These are phyloP conservation scores for Melanaphis sacchari DNA, from an alignment of 1,140 invertebrate genomes.

Conservation along the genomic window DNA sequence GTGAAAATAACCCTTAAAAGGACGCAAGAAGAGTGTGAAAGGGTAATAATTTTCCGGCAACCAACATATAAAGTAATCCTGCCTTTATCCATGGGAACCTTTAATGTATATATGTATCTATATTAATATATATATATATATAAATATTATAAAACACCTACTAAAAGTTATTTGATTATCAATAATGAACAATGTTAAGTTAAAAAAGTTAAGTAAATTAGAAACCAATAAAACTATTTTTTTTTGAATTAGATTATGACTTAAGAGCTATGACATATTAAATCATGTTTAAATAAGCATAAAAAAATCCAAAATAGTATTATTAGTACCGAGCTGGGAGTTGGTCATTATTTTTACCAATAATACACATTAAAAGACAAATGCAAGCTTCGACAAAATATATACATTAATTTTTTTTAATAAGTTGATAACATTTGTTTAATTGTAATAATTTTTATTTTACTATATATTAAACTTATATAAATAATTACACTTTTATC, in stretches of 20 bases:
- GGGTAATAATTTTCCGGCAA: slow-evolving; percentile 36
- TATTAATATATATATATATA: not conserved
- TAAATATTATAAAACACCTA: not conserved
- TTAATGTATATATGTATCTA: not conserved
- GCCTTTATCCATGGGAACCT: slow-evolving; percentile 2
- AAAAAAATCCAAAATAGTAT: not conserved
- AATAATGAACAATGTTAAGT: not conserved
- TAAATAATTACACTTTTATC: too few species aligned
- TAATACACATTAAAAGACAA: not conserved
- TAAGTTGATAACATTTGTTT: not conserved
- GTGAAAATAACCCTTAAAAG: slow-evolving; percentile 31
- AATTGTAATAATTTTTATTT: not conserved
- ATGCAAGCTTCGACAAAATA: not conserved
- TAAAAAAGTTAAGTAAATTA: slow-evolving; percentile 42
- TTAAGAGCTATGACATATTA: not conserved
- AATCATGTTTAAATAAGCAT: not conserved
- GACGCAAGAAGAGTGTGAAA: not conserved
- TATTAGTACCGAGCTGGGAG: not conserved
- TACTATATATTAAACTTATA: too few species aligned
- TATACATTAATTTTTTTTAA: not conserved
- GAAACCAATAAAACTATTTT: not conserved
- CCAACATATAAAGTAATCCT: not conserved
- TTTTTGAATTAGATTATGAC: not conserved
- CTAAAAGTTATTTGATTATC: slow-evolving; percentile 39
- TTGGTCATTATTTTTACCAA: not conserved